A percentile compares a stretch with the other conserved stretches of the same genome.
Conservation (phyloP, 2,797 vertebrate species). For the Basileuterus tristriatus region DNA sequence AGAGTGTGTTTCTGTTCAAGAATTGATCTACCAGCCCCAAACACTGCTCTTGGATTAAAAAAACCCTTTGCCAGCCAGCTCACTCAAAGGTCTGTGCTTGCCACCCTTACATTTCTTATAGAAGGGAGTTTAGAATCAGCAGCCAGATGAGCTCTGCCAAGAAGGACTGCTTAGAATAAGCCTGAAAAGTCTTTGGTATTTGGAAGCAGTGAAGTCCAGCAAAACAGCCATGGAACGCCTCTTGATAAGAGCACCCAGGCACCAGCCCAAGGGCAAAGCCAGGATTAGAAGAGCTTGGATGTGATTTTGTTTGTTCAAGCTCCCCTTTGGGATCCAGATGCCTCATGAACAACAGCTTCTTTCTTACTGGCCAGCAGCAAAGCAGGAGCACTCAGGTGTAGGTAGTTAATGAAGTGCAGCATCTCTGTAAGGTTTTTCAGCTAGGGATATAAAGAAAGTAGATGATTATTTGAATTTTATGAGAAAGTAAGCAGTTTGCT, state of each 20-base stretch:
- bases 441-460: not conserved
- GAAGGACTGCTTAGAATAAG: not conserved
- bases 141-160: not conserved
- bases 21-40: not conserved
- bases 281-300: not conserved
- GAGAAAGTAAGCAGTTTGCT: not conserved
- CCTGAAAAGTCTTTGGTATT: not conserved
- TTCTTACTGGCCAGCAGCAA: not conserved
- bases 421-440: not conserved
- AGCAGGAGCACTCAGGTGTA: not conserved
- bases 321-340: not conserved
- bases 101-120: not conserved
- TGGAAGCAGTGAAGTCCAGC: not conserved
- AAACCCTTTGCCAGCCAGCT: not conserved
- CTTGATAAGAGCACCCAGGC: not conserved
- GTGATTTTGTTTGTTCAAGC: not conserved
- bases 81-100: not conserved
- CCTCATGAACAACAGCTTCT: not conserved
- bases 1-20: not conserved
- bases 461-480: not conserved
- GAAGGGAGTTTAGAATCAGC: not conserved
- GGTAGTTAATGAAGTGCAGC: not conserved
- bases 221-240: accelerated
- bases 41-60: not conserved
- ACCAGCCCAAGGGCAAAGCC: not conserved